Evolutionary conservation across 2,888 invertebrate species (phyloP).

Genomic region (Cantharis rufa): DNA sequence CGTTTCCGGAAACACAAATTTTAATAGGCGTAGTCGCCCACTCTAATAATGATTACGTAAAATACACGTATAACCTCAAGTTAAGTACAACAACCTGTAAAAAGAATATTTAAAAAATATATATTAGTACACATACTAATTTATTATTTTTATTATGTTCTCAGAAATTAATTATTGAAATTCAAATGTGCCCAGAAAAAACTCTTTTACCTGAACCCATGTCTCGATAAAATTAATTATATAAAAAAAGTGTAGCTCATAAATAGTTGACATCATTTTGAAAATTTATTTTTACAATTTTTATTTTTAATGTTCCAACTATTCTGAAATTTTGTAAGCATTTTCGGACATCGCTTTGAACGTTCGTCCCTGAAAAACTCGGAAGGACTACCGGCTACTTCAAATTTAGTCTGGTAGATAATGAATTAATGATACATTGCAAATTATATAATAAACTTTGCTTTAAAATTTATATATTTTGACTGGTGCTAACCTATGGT

Average conservation of each 20-base stretch:
- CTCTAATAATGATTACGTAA: background rate
- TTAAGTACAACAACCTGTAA: background rate
- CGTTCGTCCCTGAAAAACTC: background rate
- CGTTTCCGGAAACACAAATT: conserved; percentile 12
- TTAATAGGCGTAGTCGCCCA: conserved; percentile 1
- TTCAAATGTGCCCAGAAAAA: background rate
- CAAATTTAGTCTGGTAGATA: background rate
- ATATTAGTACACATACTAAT: background rate
- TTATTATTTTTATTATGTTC: background rate
- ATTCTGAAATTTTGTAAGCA: background rate
- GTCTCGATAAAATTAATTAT: background rate
- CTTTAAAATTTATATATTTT: background rate
- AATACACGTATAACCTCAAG: background rate
- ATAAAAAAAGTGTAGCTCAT: background rate
- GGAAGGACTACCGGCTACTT: background rate
- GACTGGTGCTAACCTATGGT: background rate
- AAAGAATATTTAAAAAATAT: background rate
- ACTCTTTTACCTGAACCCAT: background rate
- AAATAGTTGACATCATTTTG: background rate
- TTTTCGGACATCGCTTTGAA: background rate
- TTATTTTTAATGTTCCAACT: background rate
- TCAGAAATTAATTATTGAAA: background rate
- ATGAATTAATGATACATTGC: background rate
- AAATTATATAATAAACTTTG: background rate
- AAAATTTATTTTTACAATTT: background rate